Percentiles rank a stretch among this genome's conserved stretches.
phyloP scores from a whole-genome alignment of 30 jellyfish, hydroid and myxozoan genomes.

The Phacellophora camtschatica region DNA sequence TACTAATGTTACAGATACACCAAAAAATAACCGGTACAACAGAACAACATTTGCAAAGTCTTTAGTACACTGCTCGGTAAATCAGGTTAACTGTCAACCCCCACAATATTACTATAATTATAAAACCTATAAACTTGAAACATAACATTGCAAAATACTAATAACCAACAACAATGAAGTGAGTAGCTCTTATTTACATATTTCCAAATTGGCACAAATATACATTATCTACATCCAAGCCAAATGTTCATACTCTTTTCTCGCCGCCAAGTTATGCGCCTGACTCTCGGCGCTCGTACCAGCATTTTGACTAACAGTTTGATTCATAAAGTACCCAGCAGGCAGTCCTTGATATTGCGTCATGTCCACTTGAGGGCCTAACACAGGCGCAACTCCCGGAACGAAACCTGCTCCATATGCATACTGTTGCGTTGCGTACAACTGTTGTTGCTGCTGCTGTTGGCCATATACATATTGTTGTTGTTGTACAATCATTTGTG shows the following conservation, averaged over 20 bases:
- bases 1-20: too few relatives aligned
- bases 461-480: too few relatives aligned
- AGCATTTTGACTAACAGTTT: not conserved
- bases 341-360: conserved; percentile 6
- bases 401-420: conserved; percentile 1
- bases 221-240: conserved; percentile 59
- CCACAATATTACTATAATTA: not conserved
- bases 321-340: not conserved
- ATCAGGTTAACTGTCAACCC: not conserved
- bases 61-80: too few relatives aligned
- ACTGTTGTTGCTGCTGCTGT: conserved; percentile 29
- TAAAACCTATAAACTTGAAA: conserved; percentile 29
- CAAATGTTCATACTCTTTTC: conserved; percentile 54
- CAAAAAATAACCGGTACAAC: too few relatives aligned
- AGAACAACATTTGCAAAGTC: too few relatives aligned
- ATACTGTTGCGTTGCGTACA: conserved; percentile 1
- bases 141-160: conserved; percentile 4
- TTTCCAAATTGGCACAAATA: not conserved
- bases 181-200: conserved; percentile 9
- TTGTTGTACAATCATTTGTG: too few relatives aligned
- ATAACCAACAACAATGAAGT: not conserved
- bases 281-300: not conserved
- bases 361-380: not conserved
- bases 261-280: not conserved
- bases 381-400: not conserved